phyloP scores from a whole-genome alignment of 2,888 invertebrate species.

The Buathra laborator region DNA sequence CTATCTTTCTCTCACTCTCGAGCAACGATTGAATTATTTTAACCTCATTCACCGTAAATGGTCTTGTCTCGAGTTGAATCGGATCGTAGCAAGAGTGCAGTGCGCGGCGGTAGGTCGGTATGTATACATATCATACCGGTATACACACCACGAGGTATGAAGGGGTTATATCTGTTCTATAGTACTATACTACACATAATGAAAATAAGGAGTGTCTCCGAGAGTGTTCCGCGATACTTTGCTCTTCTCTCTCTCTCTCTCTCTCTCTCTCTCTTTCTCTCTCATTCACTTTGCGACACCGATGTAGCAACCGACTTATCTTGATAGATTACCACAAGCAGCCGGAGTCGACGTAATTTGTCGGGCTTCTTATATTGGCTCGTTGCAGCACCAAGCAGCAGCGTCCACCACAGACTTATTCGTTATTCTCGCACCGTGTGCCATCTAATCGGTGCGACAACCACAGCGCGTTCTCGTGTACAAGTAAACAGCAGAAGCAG shows the following conservation, averaged over 20 bases:
- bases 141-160: conserved; percentile 22
- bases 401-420: conserved; percentile 43
- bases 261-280: conserved; percentile 7
- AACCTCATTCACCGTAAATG: conserved; percentile 65
- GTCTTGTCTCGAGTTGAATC: conserved; percentile 56
- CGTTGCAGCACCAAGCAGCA: conserved; percentile 31
- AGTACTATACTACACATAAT: conserved; percentile 48
- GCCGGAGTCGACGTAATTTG: conserved; percentile 76
- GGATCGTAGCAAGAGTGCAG: conserved; percentile 38
- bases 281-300: conserved; percentile 36
- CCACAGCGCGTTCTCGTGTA: conserved; percentile 42
- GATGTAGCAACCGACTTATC: conserved; percentile 76
- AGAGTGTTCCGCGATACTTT: conserved; percentile 48
- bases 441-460: conserved; percentile 14
- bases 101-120: conserved; percentile 1
- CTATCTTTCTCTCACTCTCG: conserved; percentile 10
- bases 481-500: conserved; percentile 15
- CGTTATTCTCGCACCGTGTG: conserved; percentile 61
- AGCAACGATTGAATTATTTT: conserved; percentile 66
- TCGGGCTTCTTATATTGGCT: conserved; percentile 71
- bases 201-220: conserved; percentile 67
- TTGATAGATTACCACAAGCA: conserved; percentile 77
- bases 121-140: background rate
- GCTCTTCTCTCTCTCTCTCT: conserved; percentile 1
- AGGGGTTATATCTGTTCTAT: background rate